Base-by-base conservation (phyloP, 2,113 vertebrate genomes). In the Malurus cyaneus region DNA sequence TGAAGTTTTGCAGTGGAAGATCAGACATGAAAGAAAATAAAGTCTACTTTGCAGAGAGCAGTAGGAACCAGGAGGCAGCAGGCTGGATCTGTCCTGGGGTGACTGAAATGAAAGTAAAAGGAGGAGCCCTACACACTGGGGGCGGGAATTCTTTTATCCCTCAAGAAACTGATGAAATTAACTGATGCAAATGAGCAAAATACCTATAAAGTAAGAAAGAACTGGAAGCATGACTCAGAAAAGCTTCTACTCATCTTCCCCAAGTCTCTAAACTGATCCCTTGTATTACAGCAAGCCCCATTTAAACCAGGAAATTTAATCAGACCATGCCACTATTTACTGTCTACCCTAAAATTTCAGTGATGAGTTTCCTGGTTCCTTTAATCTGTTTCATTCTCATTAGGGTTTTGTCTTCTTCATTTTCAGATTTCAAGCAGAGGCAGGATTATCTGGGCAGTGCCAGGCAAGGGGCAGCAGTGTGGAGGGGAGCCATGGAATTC, bases 261-360 rank as follows among this genome's bases (percentile, higher is more conserved):
- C 25, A 61, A 23, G 25, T 24, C 50, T 53, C 50, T 59, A 42
- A 88, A 57, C 12, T 29, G 28, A 65, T 61, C 11, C 32, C 41
- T 41, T 16, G 8, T 4, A 23, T 85, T 65, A 56, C 3, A 60
- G 5, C 9, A 66, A 1, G 1, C 10, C 8, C 10, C 5, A 13
- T 69, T 79, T 42, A 72, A 21, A 80, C 1, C 2, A 50, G 54
- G 21, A 50, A 44, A 23, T 56, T 53, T 11, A 61, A 46, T 16
- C 57, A 65, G 24, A 60, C 9, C 34, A 24, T 8, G 14, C 11
- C 44, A 28, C 46, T 34, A 19, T 46, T 76, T 16, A 34, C 8
- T 44, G 5, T 6, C 16, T 36, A 13, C 9, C 18, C 8, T 74
- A 32, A 88, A 53, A 70, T 18, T 57, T 26, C 47, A 74, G 34